Conservation (phyloP, 2,797 vertebrate genomes). For the Neomorphus geoffroyi region DNA sequence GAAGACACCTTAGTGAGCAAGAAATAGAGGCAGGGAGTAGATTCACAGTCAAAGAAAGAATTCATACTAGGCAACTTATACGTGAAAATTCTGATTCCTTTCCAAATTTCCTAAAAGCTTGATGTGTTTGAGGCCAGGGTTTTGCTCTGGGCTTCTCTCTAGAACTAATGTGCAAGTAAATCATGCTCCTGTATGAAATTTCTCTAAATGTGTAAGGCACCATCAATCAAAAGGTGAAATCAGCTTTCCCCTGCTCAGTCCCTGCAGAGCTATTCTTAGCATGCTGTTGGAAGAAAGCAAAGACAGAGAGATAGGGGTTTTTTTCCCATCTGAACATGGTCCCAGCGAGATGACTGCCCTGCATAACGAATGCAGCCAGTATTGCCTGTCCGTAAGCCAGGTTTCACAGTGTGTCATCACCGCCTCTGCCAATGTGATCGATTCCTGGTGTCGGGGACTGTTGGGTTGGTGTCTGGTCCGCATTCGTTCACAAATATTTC, state of each 20-base stretch:
- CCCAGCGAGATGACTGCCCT: background rate
- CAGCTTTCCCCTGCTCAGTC: slow-evolving; percentile 37
- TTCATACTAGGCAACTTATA: background rate
- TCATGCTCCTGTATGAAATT: slow-evolving; percentile 34
- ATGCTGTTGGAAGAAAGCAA: slow-evolving; percentile 21
- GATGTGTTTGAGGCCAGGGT: background rate
- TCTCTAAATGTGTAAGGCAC: slow-evolving; percentile 27
- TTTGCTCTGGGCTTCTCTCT: background rate
- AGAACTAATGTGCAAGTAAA: slow-evolving; percentile 12
- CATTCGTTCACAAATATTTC: background rate
- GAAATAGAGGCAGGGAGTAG: slow-evolving; percentile 62
- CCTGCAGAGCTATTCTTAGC: slow-evolving; percentile 59
- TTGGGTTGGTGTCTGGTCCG: background rate
- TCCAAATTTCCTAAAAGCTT: slow-evolving; percentile 5
- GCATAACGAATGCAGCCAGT: background rate
- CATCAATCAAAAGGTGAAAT: slow-evolving; percentile 61
- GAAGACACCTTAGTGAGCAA: slow-evolving; percentile 65
- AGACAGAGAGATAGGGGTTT: slow-evolving; percentile 3
- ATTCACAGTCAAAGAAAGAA: slow-evolving; percentile 34
- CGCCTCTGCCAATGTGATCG: slow-evolving; percentile 12
- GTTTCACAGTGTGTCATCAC: background rate
- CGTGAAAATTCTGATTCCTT: slow-evolving; percentile 27
- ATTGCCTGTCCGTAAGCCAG: background rate
- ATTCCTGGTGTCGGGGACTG: background rate
- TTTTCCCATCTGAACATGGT: background rate